Evolutionary conservation across 2,797 vertebrate species (phyloP).

Genomic region (Thalassophryne amazonica): DNA sequence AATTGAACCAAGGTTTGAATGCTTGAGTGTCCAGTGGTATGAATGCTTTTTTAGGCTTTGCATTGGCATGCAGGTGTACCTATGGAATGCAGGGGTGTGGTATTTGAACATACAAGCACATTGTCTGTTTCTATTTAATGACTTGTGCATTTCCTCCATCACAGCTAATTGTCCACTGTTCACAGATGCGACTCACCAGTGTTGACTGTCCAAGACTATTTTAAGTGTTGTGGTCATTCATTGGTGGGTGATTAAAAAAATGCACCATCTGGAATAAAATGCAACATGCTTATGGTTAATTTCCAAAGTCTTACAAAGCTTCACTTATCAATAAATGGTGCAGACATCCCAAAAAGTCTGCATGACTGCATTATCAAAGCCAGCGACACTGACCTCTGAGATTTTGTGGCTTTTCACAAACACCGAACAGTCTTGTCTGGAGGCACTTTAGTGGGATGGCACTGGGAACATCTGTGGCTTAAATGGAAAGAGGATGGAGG

Average conservation of each 20-base stretch:
- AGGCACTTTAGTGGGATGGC: slow-evolving; percentile 65
- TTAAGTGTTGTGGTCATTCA: slow-evolving; percentile 23
- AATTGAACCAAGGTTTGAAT: too few species aligned
- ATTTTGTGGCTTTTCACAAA: slow-evolving; percentile 31
- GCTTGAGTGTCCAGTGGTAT: too few species aligned
- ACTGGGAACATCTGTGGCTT: slow-evolving; percentile 83
- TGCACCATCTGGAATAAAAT: slow-evolving; percentile 20
- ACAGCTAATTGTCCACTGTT: slow-evolving; percentile 4
- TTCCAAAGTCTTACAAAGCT: slow-evolving; percentile 33
- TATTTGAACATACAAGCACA: too few species aligned
- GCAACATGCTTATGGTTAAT: too few species aligned
- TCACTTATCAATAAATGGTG: slow-evolving; percentile 35
- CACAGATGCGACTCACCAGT: slow-evolving; percentile 2
- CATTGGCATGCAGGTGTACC: too few species aligned
- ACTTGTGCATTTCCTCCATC: slow-evolving; percentile 13
- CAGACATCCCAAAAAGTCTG: slow-evolving; percentile 46
- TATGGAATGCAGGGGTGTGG: too few species aligned
- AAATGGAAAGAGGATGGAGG: slow-evolving; percentile 59
- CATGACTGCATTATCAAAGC: slow-evolving; percentile 44
- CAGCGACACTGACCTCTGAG: slow-evolving; percentile 35
- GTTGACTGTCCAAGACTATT: slow-evolving; percentile 11
- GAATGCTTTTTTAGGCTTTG: too few species aligned
- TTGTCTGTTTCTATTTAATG: neutral
- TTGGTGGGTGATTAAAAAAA: slow-evolving; percentile 45
- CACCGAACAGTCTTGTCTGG: slow-evolving; percentile 47